phyloP scores from a whole-genome alignment of 2,113 vertebrate genomes.

The Syngnathus scovelli region DNA sequence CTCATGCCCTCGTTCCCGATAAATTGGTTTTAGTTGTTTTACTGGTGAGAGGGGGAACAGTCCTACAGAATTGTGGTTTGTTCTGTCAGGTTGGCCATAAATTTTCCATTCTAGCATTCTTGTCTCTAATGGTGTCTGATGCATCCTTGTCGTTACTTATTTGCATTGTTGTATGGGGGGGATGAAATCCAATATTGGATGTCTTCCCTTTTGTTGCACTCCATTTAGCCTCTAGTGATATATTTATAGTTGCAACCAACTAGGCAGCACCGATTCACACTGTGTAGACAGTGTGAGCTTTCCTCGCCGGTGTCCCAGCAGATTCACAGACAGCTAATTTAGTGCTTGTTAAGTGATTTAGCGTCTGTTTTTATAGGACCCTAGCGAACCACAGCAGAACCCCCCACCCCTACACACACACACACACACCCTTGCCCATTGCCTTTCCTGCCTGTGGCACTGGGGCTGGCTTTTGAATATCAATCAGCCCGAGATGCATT shows the following conservation, averaged over 20 bases:
- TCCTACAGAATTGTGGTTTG: slow-evolving; percentile 23
- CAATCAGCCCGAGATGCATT: slow-evolving; percentile 56
- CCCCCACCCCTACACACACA: slow-evolving; percentile 3
- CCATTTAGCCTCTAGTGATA: slow-evolving; percentile 7
- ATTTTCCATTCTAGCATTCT: slow-evolving; percentile 6
- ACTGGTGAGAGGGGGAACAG: slow-evolving; percentile 17
- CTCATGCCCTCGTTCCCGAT: slow-evolving; percentile 43
- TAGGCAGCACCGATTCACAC: slow-evolving; percentile 20
- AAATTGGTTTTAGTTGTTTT: slow-evolving; percentile 50
- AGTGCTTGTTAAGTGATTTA: slow-evolving; percentile 67
- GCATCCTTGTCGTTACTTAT: slow-evolving; percentile 2
- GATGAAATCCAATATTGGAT: slow-evolving; percentile 1
- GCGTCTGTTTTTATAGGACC: slow-evolving; percentile 63
- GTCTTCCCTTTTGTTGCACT: slow-evolving; percentile 18
- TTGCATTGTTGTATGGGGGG: slow-evolving; percentile 1
- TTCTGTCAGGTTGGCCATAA: slow-evolving; percentile 5
- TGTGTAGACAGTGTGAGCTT: slow-evolving; percentile 7
- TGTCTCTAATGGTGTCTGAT: slow-evolving; percentile 5
- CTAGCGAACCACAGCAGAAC: slow-evolving; percentile 52
- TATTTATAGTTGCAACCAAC: not conserved
- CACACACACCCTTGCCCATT: slow-evolving; percentile 21
- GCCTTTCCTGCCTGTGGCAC: slow-evolving; percentile 52
- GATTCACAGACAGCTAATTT: slow-evolving; percentile 58
- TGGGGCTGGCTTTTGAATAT: slow-evolving; percentile 60
- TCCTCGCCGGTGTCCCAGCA: slow-evolving; percentile 32